Evolutionary conservation across 1,140 invertebrate species (phyloP), one percentile per base, ranked within the genome.

Genomic region (Eulimnadia texana): DNA sequence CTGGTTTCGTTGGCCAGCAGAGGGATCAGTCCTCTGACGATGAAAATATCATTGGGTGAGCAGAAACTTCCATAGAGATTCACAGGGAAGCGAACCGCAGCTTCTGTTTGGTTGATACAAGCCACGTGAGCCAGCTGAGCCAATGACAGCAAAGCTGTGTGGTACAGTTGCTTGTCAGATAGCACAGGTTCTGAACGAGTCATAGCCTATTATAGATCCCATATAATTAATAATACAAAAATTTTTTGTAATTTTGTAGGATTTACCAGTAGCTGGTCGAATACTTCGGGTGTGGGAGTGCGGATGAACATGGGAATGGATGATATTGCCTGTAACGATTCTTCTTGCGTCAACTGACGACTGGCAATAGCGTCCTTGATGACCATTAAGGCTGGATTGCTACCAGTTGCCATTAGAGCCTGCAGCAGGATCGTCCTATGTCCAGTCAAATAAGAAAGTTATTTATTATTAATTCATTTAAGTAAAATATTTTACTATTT

Each of bases 1-100:
- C 62, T 59, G 16, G 66, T 27, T 22, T 53, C 19, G 13, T 66
- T 55, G 27, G 63, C 58, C 47, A 64, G 61, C 20, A 53, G 57
- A 6, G 64, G 66, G 16, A 66, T 25, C 59, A 66, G 65, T 16
- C 64, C 52, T 13, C 58, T 58, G 29, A 51, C 60, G 47, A 68
- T 65, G 47, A 64, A 42, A 11, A 55, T 13, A 9, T 55, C 63
- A 50, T 60, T 52, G 2, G 62, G 56, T 9, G 24, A 20, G 47
- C 68, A 68, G 62, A 69, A 68, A 50, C 63, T 13, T 52, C 68
- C 68, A 57, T 68, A 69, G 11, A 65, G 52, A 22, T 62, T 58
- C 24, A 65, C 64, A 10, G 67, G 66, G 64, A 62, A 69, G 54
- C 68, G 65, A 57, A 60, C 63, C 23, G 63, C 60, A 47, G 64